Evolutionary conservation across 2,888 invertebrate genomes (phyloP).

Genomic region (Apamea epomidion): DNA sequence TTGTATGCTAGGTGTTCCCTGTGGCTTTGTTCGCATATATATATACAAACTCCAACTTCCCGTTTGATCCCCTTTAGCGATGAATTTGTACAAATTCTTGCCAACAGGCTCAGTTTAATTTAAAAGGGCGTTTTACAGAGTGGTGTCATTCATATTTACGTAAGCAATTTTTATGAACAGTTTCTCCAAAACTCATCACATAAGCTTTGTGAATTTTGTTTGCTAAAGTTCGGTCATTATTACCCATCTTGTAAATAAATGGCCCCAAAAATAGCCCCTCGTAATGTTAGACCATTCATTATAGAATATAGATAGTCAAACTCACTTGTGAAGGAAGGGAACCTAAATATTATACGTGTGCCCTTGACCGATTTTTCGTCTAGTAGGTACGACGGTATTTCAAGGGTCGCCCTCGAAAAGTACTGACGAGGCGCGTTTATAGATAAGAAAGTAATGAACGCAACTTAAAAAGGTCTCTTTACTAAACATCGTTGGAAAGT

Average conservation of each 20-base stretch:
- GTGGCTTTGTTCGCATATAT: conserved; percentile 10
- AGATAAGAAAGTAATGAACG: conserved; percentile 51
- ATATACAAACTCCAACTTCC: conserved; percentile 38
- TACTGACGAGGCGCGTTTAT: conserved; percentile 46
- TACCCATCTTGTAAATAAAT: conserved; percentile 8
- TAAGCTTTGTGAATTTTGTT: background rate
- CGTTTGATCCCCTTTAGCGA: conserved; percentile 24
- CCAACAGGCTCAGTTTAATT: conserved; percentile 16
- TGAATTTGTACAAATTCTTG: conserved; percentile 30
- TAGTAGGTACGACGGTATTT: conserved; percentile 42
- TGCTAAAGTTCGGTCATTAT: background rate
- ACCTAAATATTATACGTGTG: conserved; percentile 43
- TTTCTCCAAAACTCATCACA: conserved; percentile 1
- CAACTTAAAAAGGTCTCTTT: conserved; percentile 45
- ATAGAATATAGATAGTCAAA: conserved; percentile 36
- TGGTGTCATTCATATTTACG: background rate
- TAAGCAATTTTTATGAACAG: background rate
- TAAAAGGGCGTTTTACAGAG: conserved; percentile 29
- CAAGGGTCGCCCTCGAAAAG: conserved; percentile 47
- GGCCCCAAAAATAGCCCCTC: conserved; percentile 17
- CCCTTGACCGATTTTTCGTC: conserved; percentile 56
- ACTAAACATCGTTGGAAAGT: conserved; percentile 45
- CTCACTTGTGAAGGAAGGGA: conserved; percentile 28
- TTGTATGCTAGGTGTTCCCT: conserved; percentile 8
- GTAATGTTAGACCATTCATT: conserved; percentile 20